Base-by-base conservation (phyloP, 37 sponge, comb jelly and placozoan genomes). In the Crambe crambe region DNA sequence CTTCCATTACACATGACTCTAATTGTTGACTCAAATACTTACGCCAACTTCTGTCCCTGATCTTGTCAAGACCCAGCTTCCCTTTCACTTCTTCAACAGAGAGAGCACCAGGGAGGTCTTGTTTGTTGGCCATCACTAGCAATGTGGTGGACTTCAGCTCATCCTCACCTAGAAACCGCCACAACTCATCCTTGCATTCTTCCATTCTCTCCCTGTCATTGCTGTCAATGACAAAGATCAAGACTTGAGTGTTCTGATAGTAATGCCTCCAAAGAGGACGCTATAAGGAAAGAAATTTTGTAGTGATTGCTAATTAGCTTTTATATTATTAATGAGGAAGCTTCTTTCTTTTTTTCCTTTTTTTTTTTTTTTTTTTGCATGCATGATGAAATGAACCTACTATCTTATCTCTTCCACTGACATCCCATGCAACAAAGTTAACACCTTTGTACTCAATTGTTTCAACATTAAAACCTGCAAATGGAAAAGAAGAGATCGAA, bases 91-190 rank as follows among this genome's bases (percentile, higher is more conserved):
- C 95, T 29, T 81, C 60, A 9, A 64, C 51, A 1, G 58, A 58
- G 81, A 91, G 68, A 25, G 97, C 91, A 91, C 91, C 91, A 3
- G 97, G 94, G 0, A 96, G 86, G 71, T 96, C 97, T 36, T 96
- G 97, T 62, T 96, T 96, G 81, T 96, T 96, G 32, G 97, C 97
- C 70, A 96, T 44, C 4, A 96, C 80, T 31, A 96, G 72, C 0
- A 96, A 37, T 17, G 70, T 22, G 32, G 60, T 42, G 18, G 73
- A 80, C 2, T 72, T 56, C 22, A 96, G 39, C 30, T 94, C 85
- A 18, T 88, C 86, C 38, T 94, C 97, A 20, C 51, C 54, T 44
- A 94, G 39, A 29, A 94, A 56, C 20, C 32, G 38, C 22, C 64
- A 26, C 4, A 96, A 61, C 68, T 96, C 97, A 20, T 90, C 76